Evolutionary conservation across 2,797 vertebrate species (phyloP).

Genomic region (Hapalemur alaotrensis): DNA sequence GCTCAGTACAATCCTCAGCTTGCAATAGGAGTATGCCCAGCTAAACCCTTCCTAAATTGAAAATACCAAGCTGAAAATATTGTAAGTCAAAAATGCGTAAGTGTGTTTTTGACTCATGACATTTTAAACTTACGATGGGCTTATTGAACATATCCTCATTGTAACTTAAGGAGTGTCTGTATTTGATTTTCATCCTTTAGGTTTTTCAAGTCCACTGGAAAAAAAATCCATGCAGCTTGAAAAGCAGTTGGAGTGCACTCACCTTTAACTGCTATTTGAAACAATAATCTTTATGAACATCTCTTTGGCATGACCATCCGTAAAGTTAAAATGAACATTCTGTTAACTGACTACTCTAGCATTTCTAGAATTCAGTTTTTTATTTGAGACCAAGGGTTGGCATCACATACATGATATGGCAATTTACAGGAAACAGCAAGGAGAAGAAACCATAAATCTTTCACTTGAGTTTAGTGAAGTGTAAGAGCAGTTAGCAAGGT

Average conservation of each 20-base stretch:
- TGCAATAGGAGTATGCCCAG: neutral
- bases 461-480: neutral
- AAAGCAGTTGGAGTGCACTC: neutral
- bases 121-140: neutral
- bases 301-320: neutral
- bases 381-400: neutral
- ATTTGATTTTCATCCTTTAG: neutral
- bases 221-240: neutral
- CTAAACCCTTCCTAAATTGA: neutral
- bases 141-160: neutral
- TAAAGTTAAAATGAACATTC: neutral
- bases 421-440: constrained; percentile 12
- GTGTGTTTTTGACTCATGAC: neutral
- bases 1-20: neutral
- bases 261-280: neutral
- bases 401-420: neutral
- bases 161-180: neutral
- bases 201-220: neutral
- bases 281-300: neutral
- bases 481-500: constrained; percentile 6
- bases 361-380: constrained; percentile 19
- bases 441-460: constrained; percentile 28
- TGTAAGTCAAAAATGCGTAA: neutral
- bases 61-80: neutral
- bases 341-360: neutral